These are phyloP conservation scores for Tricholauxania praeusta DNA, from an alignment of 2,888 invertebrate genomes.

Conservation along the genomic window DNA sequence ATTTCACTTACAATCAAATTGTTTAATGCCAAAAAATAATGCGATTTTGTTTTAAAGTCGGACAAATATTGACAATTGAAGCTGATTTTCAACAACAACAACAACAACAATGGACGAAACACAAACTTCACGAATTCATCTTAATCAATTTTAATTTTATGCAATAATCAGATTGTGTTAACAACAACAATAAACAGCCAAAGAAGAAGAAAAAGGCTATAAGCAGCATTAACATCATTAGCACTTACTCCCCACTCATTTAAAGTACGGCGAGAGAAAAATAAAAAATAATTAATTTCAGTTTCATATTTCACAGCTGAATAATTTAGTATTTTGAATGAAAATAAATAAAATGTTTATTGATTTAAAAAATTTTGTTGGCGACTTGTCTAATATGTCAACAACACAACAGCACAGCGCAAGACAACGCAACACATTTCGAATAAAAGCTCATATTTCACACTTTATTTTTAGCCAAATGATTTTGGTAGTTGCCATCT, in stretches of 20 bases:
- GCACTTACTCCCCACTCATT: neutral
- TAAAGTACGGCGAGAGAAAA: neutral
- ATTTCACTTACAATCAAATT: too few relatives aligned
- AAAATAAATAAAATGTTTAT: constrained; percentile 18
- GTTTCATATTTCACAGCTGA: constrained; percentile 59
- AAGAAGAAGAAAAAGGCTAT: constrained; percentile 25
- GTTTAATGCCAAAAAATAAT: too few relatives aligned
- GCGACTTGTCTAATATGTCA: constrained; percentile 1
- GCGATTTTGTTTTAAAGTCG: neutral
- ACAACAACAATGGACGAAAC: neutral
- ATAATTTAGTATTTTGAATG: constrained; percentile 40
- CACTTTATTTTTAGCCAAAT: neutral
- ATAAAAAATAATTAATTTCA: constrained; percentile 23
- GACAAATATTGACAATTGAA: neutral
- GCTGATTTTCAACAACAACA: neutral
- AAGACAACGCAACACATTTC: neutral
- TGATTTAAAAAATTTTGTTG: constrained; percentile 27
- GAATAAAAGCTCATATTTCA: constrained; percentile 4
- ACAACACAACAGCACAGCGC: neutral
- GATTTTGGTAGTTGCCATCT: neutral
- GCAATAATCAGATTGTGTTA: constrained; percentile 28
- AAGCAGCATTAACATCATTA: constrained; percentile 13
- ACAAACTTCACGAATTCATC: neutral
- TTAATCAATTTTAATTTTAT: constrained; percentile 23
- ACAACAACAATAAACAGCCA: constrained; percentile 30